Evolutionary conservation across 2,888 invertebrate genomes (phyloP).

Genomic region (Calameuta pallipes): DNA sequence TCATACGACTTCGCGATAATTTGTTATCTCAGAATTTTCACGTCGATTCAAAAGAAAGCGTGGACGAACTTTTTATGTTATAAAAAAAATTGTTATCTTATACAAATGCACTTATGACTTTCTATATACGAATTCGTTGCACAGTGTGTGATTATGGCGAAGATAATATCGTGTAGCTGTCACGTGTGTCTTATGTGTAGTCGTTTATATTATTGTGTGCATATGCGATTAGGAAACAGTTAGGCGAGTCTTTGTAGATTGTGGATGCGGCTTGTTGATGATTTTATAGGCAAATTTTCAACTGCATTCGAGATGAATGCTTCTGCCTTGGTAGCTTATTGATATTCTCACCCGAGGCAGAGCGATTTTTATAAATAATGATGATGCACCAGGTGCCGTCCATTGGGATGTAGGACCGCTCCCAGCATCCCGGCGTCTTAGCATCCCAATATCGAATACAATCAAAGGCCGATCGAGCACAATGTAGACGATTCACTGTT

Average conservation of each 20-base stretch:
- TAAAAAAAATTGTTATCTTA: background rate
- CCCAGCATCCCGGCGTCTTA: constrained; percentile 16
- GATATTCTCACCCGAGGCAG: constrained; percentile 24
- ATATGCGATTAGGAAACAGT: background rate
- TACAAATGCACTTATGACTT: background rate
- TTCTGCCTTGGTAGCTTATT: constrained; percentile 23
- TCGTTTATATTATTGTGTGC: background rate
- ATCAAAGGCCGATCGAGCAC: constrained; percentile 17
- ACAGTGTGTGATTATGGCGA: background rate
- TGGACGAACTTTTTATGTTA: background rate
- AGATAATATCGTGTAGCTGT: background rate
- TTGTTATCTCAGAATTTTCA: background rate
- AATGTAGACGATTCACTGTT: constrained; percentile 21
- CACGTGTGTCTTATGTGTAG: background rate
- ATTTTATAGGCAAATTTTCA: constrained; percentile 1
- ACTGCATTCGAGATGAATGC: background rate
- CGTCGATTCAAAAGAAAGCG: background rate
- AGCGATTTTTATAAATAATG: constrained; percentile 24
- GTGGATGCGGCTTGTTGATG: background rate
- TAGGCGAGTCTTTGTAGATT: background rate
- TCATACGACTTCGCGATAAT: constrained; percentile 19
- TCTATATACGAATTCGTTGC: background rate
- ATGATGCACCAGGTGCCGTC: constrained; percentile 25
- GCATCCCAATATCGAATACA: constrained; percentile 12
- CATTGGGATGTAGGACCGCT: constrained; percentile 16